These are phyloP conservation scores for Galago senegalensis DNA, from an alignment of 2,797 vertebrate genomes.

Conservation along the genomic window DNA sequence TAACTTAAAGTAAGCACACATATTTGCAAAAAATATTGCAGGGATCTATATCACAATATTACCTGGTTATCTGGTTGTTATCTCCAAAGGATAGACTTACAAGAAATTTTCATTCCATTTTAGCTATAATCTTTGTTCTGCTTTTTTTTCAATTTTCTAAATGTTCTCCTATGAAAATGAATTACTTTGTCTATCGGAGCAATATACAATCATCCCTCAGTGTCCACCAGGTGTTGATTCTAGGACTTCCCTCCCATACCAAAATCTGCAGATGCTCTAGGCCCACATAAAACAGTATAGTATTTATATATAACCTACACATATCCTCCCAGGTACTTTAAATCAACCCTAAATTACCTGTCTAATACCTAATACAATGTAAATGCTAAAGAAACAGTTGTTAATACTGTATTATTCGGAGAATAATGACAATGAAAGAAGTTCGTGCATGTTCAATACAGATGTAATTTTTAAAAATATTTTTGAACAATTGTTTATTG, in stretches of 20 bases:
- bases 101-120: neutral
- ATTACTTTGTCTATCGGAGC: constrained; percentile 4
- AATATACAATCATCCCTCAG: neutral
- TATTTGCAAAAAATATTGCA: neutral
- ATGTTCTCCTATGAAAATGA: neutral
- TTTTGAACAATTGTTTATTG: neutral
- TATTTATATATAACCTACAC: neutral
- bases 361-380: neutral
- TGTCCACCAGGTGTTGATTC: neutral
- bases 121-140: neutral
- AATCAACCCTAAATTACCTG: neutral
- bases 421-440: neutral
- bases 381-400: neutral
- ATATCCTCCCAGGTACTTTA: neutral
- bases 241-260: neutral
- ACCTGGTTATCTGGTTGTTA: neutral
- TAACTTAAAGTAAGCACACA: neutral
- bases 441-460: neutral
- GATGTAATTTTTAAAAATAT: neutral
- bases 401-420: neutral
- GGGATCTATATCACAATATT: neutral
- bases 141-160: neutral
- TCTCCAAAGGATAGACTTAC: neutral
- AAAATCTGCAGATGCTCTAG: neutral
- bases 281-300: neutral